Conservation (phyloP, 2,797 vertebrate species). For the Pseudocheirus occidentalis region DNA sequence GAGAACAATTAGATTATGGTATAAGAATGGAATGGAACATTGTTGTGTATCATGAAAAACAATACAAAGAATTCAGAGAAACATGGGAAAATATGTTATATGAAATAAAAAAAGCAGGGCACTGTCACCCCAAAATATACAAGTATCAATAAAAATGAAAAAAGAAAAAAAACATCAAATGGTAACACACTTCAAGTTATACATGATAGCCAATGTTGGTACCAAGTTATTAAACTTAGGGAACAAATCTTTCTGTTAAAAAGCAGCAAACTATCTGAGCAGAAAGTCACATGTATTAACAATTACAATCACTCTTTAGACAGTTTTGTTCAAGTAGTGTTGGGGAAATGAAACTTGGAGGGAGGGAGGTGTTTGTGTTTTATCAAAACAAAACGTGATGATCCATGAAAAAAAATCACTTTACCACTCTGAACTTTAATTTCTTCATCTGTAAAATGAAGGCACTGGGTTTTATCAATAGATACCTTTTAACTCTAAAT, state of each 20-base stretch:
- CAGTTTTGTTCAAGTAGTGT: neutral
- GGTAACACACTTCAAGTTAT: neutral
- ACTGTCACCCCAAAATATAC: neutral
- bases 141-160: neutral
- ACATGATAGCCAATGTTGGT: neutral
- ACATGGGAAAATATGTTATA: neutral
- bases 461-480: neutral
- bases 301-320: neutral
- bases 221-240: neutral
- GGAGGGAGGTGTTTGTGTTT: neutral
- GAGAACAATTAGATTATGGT: neutral
- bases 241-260: neutral
- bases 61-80: neutral
- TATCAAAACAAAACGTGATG: neutral
- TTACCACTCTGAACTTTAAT: neutral
- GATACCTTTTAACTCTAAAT: neutral
- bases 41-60: neutral
- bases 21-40: neutral
- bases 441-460: neutral
- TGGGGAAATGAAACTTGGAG: neutral
- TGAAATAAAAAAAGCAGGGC: neutral
- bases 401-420: neutral
- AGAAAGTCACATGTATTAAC: neutral
- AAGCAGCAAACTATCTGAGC: neutral
- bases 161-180: neutral